Evolutionary conservation across 1,140 invertebrate species (phyloP).

Genomic region (Bombus terrestris): DNA sequence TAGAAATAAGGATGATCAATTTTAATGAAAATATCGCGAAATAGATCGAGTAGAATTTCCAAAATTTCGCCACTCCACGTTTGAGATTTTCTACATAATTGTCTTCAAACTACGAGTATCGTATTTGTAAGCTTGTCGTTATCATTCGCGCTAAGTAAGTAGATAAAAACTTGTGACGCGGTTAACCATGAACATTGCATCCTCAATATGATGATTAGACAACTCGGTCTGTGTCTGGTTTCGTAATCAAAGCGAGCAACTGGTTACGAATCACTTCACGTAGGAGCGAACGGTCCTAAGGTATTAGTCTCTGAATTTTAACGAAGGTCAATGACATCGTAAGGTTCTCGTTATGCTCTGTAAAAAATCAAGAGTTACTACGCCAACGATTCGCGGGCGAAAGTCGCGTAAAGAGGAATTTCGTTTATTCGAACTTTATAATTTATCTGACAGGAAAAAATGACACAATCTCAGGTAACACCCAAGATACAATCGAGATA

Average conservation of each 20-base stretch:
- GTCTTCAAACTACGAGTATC: neutral
- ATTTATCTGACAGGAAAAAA: too few relatives aligned
- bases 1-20: neutral
- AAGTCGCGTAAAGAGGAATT: too few relatives aligned
- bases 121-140: neutral
- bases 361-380: neutral
- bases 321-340: conserved; percentile 32
- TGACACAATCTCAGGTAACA: too few relatives aligned
- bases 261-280: conserved; percentile 28
- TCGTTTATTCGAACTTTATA: too few relatives aligned
- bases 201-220: neutral
- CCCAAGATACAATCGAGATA: too few relatives aligned
- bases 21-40: neutral
- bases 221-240: neutral
- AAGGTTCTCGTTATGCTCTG: neutral
- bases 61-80: too few relatives aligned
- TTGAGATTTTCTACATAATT: neutral
- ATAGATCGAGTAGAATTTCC: neutral
- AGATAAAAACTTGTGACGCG: neutral
- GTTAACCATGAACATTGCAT: neutral
- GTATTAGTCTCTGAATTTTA: conserved; percentile 36
- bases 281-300: conserved; percentile 1
- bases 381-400: neutral
- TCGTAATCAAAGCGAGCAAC: conserved; percentile 26
- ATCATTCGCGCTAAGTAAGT: neutral